Base-by-base conservation (phyloP, 2,797 vertebrate genomes). In the Sylvia borin region DNA sequence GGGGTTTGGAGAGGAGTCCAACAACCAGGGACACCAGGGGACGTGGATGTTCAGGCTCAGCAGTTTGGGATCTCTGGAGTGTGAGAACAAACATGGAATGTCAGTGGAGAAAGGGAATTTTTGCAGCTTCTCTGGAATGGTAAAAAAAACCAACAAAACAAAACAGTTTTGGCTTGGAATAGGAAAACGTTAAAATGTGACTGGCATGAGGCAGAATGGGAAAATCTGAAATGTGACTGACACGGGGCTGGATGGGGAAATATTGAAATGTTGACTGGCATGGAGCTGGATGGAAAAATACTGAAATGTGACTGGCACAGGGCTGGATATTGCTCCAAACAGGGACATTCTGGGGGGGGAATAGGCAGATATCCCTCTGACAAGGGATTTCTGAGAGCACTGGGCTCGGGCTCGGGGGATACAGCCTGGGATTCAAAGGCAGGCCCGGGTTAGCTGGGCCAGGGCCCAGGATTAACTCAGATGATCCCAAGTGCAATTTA, bases 401-500 rank as follows among this genome's bases (percentile, higher is more conserved):
- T 7, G 42, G 67, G 48, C 65, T 87, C 15, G 18, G 75, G 71
- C 76, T 61, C 47, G 7, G 84, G 61, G 77, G 51, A 19, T 11
- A 5, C 15, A n/a, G 74, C 29, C 29, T 27, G 73, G 76, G 31
- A 90, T 86, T 86, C 73, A 75, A 78, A 95, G 70, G 88, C 92
- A 77, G 62, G n/a, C 68, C 57, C 22, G 55, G 93, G 85, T 93
- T 74, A 62, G 90, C 71, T 34, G 66, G 83, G 48, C 54, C 76
- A 36, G 73, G 79, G 79, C 73, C 45, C 1, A 0, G 65, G 90
- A 80, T 93, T 91, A 85, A 88, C 90, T 80, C 53, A 47, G 84
- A 82, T 94, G 70, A 89, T 94, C 96, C 60, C 86, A 12, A 82
- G 36, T 48, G 94, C 80, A 81, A 67, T 95, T 94, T 60, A 76